Evolutionary conservation across 2,888 invertebrate species (phyloP).

Genomic region (Fragum sueziense): DNA sequence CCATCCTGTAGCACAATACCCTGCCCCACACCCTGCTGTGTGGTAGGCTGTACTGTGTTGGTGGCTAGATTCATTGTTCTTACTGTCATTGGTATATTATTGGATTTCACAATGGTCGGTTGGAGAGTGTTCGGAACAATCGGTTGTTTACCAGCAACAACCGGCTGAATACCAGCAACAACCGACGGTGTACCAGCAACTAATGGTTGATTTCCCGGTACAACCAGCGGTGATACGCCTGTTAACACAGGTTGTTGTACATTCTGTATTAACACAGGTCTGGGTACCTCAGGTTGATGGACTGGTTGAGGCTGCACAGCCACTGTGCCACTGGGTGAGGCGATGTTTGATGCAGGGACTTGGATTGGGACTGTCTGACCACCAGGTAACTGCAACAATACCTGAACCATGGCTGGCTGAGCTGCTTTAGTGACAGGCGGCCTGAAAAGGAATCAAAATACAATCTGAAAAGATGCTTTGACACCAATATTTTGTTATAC

Average conservation of each 20-base stretch:
- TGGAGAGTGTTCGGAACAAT: conserved; percentile 21
- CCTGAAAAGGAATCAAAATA: too few relatives aligned
- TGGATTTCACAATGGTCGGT: not conserved
- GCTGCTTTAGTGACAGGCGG: not conserved
- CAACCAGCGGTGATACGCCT: not conserved
- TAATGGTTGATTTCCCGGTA: not conserved
- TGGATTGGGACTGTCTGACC: conserved; percentile 83
- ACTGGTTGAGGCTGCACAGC: conserved; percentile 14
- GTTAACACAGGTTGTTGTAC: not conserved
- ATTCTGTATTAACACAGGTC: not conserved
- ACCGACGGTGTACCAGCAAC: not conserved
- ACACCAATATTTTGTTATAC: too few relatives aligned
- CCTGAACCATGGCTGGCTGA: conserved; percentile 73
- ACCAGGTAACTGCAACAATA: conserved; percentile 84
- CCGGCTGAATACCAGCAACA: not conserved
- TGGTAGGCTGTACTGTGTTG: not conserved
- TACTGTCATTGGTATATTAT: conserved; percentile 20
- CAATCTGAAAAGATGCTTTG: too few relatives aligned
- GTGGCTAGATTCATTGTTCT: conserved; percentile 13
- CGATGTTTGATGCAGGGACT: conserved; percentile 61
- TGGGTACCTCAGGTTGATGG: not conserved
- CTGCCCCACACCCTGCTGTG: not conserved
- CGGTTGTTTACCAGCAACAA: conserved; percentile 21
- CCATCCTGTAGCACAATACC: not conserved
- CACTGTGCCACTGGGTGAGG: conserved; percentile 26